Conservation (phyloP, 2,888 invertebrate species). For the Argynnis bischoffii region DNA sequence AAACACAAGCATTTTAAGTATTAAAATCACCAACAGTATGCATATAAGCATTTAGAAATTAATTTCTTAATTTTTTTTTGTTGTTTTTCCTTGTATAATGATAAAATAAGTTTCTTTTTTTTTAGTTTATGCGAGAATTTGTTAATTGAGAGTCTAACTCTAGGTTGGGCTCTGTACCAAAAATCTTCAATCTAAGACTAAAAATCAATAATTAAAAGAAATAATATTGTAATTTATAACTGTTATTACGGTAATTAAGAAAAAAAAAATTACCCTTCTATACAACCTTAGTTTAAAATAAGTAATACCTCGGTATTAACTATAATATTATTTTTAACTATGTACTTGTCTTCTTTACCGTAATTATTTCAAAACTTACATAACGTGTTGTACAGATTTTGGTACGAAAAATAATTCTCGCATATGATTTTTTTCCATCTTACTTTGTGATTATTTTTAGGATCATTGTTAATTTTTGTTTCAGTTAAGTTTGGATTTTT, state of each 20-base stretch:
- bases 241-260: no score
- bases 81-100: constrained; percentile 13
- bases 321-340: no score
- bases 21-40: constrained; percentile 22
- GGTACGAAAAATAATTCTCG: constrained; percentile 3
- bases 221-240: no score
- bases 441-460: constrained; percentile 45
- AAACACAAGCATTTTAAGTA: constrained; percentile 22
- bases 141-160: not conserved
- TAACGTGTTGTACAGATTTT: not conserved
- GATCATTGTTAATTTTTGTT: constrained; percentile 55
- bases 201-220: no score
- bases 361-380: no score
- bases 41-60: constrained; percentile 24
- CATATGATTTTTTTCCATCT: constrained; percentile 24
- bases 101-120: constrained; percentile 8
- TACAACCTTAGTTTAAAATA: no score
- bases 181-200: not conserved
- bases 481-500: constrained; percentile 69
- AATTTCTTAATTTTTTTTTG: constrained; percentile 3
- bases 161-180: not conserved
- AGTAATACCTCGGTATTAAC: no score
- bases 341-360: no score
- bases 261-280: no score
- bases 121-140: constrained; percentile 2